Evolutionary conservation across 2,797 vertebrate genomes (phyloP).

Genomic region (Sebastes ruberrimus): DNA sequence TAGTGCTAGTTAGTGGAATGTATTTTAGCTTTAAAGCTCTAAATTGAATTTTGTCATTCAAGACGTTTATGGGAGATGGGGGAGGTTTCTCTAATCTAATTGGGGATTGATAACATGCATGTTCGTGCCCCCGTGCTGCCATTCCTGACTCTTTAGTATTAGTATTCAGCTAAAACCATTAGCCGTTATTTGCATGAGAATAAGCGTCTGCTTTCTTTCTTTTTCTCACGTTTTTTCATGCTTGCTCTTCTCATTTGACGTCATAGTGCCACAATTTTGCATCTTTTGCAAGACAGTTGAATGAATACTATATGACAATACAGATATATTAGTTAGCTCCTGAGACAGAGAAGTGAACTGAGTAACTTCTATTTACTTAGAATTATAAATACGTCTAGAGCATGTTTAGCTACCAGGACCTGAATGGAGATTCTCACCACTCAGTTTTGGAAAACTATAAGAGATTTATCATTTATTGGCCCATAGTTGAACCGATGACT

Average conservation of each 20-base stretch:
- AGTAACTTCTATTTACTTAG: background rate
- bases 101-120: background rate
- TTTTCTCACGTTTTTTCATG: background rate
- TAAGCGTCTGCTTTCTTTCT: constrained; percentile 11
- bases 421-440: background rate
- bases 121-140: background rate
- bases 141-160: background rate
- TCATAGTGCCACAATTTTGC: background rate
- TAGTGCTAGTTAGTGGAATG: background rate
- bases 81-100: background rate
- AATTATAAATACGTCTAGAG: background rate
- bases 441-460: background rate
- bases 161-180: constrained; percentile 44
- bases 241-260: background rate
- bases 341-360: background rate
- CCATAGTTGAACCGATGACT: no score
- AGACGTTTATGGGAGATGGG: background rate
- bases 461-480: background rate
- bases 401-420: background rate
- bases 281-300: background rate
- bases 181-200: constrained; percentile 51
- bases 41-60: background rate
- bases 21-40: background rate
- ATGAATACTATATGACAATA: background rate
- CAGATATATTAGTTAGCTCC: background rate